Evolutionary conservation across 2,888 invertebrate species (phyloP).

Genomic region (Mycalesis mineus): DNA sequence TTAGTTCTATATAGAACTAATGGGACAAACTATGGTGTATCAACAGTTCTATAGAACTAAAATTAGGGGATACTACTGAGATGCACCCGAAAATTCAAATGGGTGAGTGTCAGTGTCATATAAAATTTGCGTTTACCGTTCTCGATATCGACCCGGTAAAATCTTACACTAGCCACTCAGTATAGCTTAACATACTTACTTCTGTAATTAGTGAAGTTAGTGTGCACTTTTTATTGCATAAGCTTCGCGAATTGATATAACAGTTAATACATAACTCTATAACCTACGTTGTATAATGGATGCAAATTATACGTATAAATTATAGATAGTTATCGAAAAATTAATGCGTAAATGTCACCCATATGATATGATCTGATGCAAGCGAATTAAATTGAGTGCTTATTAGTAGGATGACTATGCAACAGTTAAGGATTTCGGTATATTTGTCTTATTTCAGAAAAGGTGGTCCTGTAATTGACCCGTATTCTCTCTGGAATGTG

Average conservation of each 20-base stretch:
- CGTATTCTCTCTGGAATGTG: too few relatives aligned
- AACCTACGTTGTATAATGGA: slow-evolving; percentile 4
- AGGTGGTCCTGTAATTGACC: too few relatives aligned
- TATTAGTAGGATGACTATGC: not conserved
- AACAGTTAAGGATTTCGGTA: not conserved
- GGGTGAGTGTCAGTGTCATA: too few relatives aligned
- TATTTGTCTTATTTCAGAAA: not conserved
- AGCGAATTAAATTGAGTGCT: slow-evolving; percentile 14
- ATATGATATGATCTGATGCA: slow-evolving; percentile 22
- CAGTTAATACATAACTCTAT: not conserved
- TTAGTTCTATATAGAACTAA: too few relatives aligned
- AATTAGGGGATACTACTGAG: too few relatives aligned
- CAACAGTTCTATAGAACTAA: too few relatives aligned
- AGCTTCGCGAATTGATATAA: not conserved
- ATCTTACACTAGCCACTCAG: too few relatives aligned
- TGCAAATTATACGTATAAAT: slow-evolving; percentile 14
- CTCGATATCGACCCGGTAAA: too few relatives aligned
- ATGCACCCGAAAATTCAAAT: too few relatives aligned
- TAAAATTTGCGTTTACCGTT: too few relatives aligned
- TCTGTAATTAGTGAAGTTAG: not conserved
- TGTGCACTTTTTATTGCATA: not conserved
- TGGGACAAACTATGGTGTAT: too few relatives aligned
- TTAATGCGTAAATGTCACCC: slow-evolving; percentile 22
- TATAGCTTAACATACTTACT: too few relatives aligned
- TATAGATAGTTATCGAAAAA: slow-evolving; percentile 20